phyloP scores from a whole-genome alignment of 2,113 vertebrate species.

The Montifringilla adamsi region DNA sequence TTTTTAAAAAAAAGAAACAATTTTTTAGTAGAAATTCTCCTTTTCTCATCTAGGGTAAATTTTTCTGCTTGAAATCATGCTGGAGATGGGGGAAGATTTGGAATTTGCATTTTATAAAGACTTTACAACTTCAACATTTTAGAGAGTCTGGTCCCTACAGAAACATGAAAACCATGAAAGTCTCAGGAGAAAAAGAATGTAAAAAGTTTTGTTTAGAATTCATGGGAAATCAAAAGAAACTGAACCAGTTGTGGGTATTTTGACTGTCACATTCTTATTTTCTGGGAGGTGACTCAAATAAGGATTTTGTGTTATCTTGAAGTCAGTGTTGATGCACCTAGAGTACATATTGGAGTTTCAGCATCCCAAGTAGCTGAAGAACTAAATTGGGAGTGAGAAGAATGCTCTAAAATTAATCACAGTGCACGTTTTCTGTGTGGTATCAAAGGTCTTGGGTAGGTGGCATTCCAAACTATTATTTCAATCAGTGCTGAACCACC shows the following conservation, averaged over 20 bases:
- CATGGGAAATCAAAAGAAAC: background rate
- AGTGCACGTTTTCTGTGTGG: background rate
- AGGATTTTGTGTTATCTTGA: background rate
- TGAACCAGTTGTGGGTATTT: background rate
- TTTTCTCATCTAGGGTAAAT: background rate
- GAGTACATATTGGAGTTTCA: background rate
- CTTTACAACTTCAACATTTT: background rate
- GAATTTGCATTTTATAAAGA: background rate
- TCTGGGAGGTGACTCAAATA: background rate
- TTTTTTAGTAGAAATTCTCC: background rate
- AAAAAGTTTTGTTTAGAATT: background rate
- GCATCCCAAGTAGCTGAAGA: background rate
- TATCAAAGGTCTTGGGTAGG: background rate
- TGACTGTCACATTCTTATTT: background rate
- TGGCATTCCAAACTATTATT: background rate
- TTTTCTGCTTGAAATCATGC: background rate
- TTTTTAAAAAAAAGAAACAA: background rate
- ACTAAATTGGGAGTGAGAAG: background rate
- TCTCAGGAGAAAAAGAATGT: background rate
- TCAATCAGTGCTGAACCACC: background rate
- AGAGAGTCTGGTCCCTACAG: background rate
- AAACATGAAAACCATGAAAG: background rate
- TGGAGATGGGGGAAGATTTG: background rate
- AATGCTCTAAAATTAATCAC: background rate
- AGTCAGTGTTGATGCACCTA: background rate